Evolutionary conservation across 2,888 invertebrate species (phyloP).

Genomic region (Sclerodermus sp.): DNA sequence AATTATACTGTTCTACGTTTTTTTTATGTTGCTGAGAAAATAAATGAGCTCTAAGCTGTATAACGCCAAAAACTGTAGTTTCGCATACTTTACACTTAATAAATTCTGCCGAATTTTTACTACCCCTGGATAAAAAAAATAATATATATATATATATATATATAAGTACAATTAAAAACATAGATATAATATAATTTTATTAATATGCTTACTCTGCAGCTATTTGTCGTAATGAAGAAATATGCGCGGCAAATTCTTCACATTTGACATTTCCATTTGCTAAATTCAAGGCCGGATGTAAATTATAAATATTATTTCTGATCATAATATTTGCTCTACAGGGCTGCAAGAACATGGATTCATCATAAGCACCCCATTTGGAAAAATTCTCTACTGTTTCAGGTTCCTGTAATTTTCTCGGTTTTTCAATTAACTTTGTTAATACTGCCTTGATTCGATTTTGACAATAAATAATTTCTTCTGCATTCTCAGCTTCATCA

Average conservation of each 20-base stretch:
- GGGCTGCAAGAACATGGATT: slow-evolving; percentile 51
- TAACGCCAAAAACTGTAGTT: background rate
- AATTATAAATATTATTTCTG: slow-evolving; percentile 39
- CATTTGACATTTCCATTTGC: slow-evolving; percentile 45
- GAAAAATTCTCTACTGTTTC: slow-evolving; percentile 46
- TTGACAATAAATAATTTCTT: slow-evolving; percentile 55
- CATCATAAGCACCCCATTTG: slow-evolving; percentile 48
- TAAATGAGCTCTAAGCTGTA: background rate
- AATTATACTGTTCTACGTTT: background rate
- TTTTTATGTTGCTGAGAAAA: background rate
- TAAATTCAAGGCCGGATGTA: slow-evolving; percentile 61
- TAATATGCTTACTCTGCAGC: slow-evolving; percentile 57
- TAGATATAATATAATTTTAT: background rate
- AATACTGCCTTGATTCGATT: slow-evolving; percentile 59
- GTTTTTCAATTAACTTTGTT: slow-evolving; percentile 56
- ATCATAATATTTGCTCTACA: slow-evolving; percentile 36
- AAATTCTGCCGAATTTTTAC: background rate
- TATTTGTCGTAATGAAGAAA: slow-evolving; percentile 56
- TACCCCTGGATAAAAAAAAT: background rate
- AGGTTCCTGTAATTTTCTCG: slow-evolving; percentile 53
- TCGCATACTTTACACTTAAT: background rate
- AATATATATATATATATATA: background rate
- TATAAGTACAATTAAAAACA: background rate
- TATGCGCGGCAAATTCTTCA: slow-evolving; percentile 54
- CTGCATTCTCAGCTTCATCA: slow-evolving; percentile 40